A percentile compares a stretch with the other conserved stretches of the same genome.
Evolutionary conservation across 2,113 vertebrate genomes (phyloP).

Genomic region (Mormyrus lacerda): DNA sequence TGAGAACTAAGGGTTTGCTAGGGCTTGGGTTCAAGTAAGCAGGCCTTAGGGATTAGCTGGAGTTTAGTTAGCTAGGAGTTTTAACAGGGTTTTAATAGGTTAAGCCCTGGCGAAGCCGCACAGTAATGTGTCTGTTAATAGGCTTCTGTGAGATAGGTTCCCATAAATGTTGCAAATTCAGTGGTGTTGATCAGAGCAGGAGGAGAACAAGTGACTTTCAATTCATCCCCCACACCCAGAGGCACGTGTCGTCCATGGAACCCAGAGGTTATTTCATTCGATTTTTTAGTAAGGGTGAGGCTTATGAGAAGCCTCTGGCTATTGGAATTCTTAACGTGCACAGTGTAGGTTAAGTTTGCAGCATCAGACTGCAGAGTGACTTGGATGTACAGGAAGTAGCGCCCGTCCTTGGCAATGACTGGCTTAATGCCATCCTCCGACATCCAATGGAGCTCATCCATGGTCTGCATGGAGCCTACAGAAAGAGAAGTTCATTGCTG

Average conservation of each 20-base stretch:
- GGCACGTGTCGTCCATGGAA: not conserved
- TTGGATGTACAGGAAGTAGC: slow-evolving; percentile 18
- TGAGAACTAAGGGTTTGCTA: not conserved
- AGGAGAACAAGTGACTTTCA: not conserved
- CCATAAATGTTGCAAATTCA: not conserved
- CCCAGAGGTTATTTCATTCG: not conserved
- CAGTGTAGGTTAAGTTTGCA: not conserved
- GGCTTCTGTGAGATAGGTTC: not conserved
- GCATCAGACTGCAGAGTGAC: not conserved
- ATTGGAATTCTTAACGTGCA: not conserved
- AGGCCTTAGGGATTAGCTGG: not conserved
- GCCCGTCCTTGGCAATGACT: not conserved
- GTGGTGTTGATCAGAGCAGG: slow-evolving; percentile 2
- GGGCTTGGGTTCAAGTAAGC: not conserved
- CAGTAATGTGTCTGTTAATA: not conserved
- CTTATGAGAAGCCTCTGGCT: not conserved
- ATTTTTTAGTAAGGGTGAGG: not conserved
- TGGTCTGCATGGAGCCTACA: not conserved
- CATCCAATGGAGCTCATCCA: not conserved
- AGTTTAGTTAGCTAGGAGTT: not conserved
- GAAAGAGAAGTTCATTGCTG: not conserved
- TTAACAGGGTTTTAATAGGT: not conserved
- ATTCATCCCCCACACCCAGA: not conserved
- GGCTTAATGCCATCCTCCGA: not conserved
- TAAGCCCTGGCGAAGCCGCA: not conserved